These are phyloP conservation scores for Pseudanteris insignis DNA, from an alignment of 2,888 invertebrate species.

Conservation along the genomic window DNA sequence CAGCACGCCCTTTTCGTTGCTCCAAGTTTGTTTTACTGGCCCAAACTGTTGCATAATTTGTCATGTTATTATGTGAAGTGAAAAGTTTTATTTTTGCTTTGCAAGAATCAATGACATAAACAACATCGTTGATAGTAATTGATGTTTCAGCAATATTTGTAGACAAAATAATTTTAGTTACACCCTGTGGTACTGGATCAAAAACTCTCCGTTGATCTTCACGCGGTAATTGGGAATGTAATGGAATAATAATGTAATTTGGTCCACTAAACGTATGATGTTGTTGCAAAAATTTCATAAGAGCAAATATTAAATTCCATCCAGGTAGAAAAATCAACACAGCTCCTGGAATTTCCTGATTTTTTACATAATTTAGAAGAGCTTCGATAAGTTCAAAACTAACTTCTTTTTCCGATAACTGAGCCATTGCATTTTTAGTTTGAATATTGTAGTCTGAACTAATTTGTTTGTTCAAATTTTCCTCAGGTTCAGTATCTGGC, in stretches of 20 bases:
- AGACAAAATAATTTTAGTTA: constrained; percentile 93
- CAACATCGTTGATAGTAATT: constrained; percentile 98
- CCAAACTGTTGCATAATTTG: constrained; percentile 97
- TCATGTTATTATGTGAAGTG: constrained; percentile 98
- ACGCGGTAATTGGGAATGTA: constrained; percentile 97
- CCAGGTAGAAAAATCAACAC: constrained; percentile 94
- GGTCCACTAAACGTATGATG: constrained; percentile 76
- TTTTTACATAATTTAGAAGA: constrained; percentile 74
- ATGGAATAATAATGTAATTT: constrained; percentile 82
- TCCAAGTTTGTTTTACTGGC: constrained; percentile 94
- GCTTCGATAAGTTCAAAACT: constrained; percentile 93
- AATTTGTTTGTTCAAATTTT: constrained; percentile 78
- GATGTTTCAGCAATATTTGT: constrained; percentile 99
- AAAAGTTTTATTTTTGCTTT: constrained; percentile 98
- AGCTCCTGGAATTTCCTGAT: constrained; percentile 78
- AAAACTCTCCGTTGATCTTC: constrained; percentile 96
- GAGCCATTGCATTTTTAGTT: constrained; percentile 77
- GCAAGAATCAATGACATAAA: constrained; percentile 96
- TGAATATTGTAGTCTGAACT: constrained; percentile 64
- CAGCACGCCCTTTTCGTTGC: constrained; percentile 94
- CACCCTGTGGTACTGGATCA: constrained; percentile 81
- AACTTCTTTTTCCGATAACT: constrained; percentile 88
- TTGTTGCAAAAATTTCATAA: constrained; percentile 85
- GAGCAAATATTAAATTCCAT: constrained; percentile 95
- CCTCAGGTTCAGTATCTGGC: constrained; percentile 69